Evolutionary conservation across 1,140 invertebrate genomes (phyloP), one percentile per base, ranked within the genome.

Genomic region (Zaprionus camerounensis): DNA sequence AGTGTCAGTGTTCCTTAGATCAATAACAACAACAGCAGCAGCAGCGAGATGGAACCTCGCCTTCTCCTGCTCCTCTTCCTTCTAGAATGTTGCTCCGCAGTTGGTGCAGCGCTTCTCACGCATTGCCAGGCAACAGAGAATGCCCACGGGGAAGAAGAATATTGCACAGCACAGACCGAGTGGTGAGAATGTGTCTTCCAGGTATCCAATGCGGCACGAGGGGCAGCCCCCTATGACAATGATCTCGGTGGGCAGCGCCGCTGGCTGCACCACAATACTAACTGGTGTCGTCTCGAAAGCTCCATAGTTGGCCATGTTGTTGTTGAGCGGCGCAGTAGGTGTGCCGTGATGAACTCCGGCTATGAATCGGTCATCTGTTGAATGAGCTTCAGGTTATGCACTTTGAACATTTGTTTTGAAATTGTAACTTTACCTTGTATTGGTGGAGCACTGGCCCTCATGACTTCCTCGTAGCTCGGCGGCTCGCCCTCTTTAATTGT

Each of bases 101-200:
- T 97, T 96, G 24, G 94, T 95, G 86, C 97, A 97, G 38, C 96
- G 94, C 86, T 95, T 94, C 76, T 96, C 95, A 77, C 95, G 95
- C 93, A 97, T 94, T 0, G 95, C 93, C 41, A 97, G 90, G 87
- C 97, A 97, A 83, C 96, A 97, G 0, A 97, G 91, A 56, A 97
- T 95, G 44, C 97, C 97, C 36, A 97, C 53, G 0, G 97, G 97
- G 76, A 97, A 98, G 91, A 96, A 97, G 53, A 97, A 93, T 72
- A 98, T 96, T 5, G 96, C 96, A 93, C 96, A 97, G 22, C 95
- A 94, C 2, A 97, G 91, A 28, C 96, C 97, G 17, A 96, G 92
- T 82, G 95, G 96, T 2, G 96, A 95, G 80, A 95, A 96, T 83
- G 96, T 95, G 88, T 97, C 96, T 92, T 97, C 96, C 59, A 97